A percentile compares a stretch with the other conserved stretches of the same genome.
phyloP scores from a whole-genome alignment of 2,888 invertebrate species.

The Trachelus stipa region DNA sequence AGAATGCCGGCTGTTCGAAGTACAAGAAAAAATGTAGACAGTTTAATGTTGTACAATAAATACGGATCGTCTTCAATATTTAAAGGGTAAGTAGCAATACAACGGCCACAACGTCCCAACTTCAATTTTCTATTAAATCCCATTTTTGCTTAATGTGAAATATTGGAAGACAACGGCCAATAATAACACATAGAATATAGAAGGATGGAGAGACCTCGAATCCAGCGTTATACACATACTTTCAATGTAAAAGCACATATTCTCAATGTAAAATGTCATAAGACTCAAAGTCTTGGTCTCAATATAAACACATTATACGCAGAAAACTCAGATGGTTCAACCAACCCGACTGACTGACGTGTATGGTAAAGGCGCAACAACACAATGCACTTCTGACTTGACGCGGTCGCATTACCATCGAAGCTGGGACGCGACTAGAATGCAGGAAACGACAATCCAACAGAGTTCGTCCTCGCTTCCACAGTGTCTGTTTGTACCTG shows the following conservation, averaged over 20 bases:
- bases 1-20: neutral
- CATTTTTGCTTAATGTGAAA: too few species aligned
- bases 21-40: too few species aligned
- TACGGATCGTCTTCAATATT: too few species aligned
- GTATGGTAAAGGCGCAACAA: neutral
- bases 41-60: too few species aligned
- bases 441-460: constrained; percentile 25
- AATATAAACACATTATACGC: neutral
- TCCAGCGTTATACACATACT: neutral
- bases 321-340: neutral
- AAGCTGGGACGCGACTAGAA: constrained; percentile 41
- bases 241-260: neutral
- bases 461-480: constrained; percentile 5
- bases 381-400: constrained; percentile 22
- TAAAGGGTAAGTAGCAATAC: too few species aligned
- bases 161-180: too few species aligned
- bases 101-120: too few species aligned
- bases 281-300: neutral
- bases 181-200: too few species aligned
- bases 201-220: too few species aligned
- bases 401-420: constrained; percentile 44
- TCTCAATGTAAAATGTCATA: neutral
- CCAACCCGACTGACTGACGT: neutral
- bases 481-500: constrained; percentile 4
- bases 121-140: too few species aligned